Evolutionary conservation across 2,888 invertebrate species (phyloP).

Genomic region (Chorisops tibialis): DNA sequence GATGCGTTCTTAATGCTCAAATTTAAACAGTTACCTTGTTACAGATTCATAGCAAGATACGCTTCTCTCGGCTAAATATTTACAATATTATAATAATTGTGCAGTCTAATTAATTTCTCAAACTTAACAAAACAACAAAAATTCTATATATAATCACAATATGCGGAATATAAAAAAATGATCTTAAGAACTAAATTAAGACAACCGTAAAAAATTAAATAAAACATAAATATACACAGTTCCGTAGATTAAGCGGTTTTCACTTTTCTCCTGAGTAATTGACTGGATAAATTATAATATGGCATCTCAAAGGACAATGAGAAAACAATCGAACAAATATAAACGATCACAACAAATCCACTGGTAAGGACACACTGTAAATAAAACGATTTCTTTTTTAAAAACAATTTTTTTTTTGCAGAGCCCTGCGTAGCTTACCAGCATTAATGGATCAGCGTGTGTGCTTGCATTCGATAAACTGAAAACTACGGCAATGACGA

Average conservation of each 20-base stretch:
- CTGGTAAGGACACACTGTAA: slow-evolving; percentile 44
- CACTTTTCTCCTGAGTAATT: slow-evolving; percentile 26
- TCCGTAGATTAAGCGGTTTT: slow-evolving; percentile 24
- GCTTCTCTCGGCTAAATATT: too few relatives aligned
- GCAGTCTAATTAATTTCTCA: neutral
- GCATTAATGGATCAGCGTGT: slow-evolving; percentile 49
- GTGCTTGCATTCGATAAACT: slow-evolving; percentile 47
- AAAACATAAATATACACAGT: too few relatives aligned
- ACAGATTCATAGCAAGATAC: too few relatives aligned
- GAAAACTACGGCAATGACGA: slow-evolving; percentile 55
- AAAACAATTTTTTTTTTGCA: too few relatives aligned
- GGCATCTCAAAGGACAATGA: slow-evolving; percentile 49
- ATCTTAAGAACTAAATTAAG: slow-evolving; percentile 3
- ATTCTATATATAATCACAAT: slow-evolving; percentile 30
- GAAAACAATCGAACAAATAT: slow-evolving; percentile 45
- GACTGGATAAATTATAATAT: slow-evolving; percentile 46
- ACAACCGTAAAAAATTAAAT: neutral
- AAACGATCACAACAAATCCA: slow-evolving; percentile 47
- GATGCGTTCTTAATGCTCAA: too few relatives aligned
- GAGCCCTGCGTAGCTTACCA: slow-evolving; percentile 45
- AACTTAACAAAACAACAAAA: slow-evolving; percentile 23
- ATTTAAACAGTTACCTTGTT: too few relatives aligned
- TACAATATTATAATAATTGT: too few relatives aligned
- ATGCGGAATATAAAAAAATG: slow-evolving; percentile 21
- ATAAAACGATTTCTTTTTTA: slow-evolving; percentile 14